Percentiles rank a stretch among this genome's conserved stretches.
Conservation (phyloP, 2,113 vertebrate species). For the Thomomys bottae region DNA sequence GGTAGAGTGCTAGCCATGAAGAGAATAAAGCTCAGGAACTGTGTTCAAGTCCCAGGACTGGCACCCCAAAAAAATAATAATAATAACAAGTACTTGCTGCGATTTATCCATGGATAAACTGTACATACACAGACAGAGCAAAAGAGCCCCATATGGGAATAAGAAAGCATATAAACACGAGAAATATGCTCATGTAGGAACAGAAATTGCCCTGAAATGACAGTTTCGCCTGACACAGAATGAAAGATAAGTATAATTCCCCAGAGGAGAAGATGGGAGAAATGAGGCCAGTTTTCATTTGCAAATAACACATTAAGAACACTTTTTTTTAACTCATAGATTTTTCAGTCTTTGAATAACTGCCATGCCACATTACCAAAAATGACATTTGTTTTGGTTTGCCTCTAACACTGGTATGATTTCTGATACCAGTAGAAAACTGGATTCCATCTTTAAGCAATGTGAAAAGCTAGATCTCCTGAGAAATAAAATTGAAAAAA, state of each 20-base stretch:
- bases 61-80: no score
- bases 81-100: background rate
- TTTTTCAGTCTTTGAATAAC: conserved; percentile 53
- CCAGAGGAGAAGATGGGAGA: conserved; percentile 60
- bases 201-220: conserved; percentile 71
- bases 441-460: no score
- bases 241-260: conserved; percentile 69
- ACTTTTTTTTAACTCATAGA: conserved; percentile 57
- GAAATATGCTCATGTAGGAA: conserved; percentile 62
- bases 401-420: background rate
- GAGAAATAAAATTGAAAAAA: conserved; percentile 33
- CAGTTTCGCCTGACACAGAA: conserved; percentile 71
- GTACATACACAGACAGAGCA: background rate
- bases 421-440: background rate
- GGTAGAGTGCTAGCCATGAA: no score
- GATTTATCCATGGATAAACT: conserved; percentile 43
- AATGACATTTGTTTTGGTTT: conserved; percentile 24
- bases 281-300: conserved; percentile 64
- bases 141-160: conserved; percentile 59
- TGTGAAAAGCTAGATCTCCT: no score
- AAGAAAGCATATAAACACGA: conserved; percentile 65
- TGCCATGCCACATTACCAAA: conserved; percentile 52
- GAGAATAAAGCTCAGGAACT: no score
- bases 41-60: no score
- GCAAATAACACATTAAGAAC: conserved; percentile 58